These are phyloP conservation scores for Kuschelorhynchus macadamiae DNA, from an alignment of 2,888 invertebrate species.

Conservation along the genomic window DNA sequence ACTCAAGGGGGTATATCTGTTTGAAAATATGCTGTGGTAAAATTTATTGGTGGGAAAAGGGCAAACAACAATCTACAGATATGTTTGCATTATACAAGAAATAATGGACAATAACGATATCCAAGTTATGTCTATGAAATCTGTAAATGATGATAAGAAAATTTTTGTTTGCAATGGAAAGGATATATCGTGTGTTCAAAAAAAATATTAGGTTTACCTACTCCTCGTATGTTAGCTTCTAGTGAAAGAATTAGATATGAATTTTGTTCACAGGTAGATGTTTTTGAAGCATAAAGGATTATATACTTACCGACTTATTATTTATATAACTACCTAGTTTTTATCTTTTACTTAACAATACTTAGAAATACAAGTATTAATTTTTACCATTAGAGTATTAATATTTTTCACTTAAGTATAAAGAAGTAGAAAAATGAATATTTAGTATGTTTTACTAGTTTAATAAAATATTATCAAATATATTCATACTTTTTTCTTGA, in stretches of 20 bases:
- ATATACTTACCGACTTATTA: too few relatives aligned
- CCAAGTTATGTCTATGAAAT: background rate
- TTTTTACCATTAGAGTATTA: too few relatives aligned
- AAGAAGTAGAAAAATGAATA: too few relatives aligned
- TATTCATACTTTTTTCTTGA: too few relatives aligned
- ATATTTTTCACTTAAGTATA: too few relatives aligned
- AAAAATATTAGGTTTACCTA: constrained; percentile 6
- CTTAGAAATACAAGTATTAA: too few relatives aligned
- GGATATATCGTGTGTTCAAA: too few relatives aligned
- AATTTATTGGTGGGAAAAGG: constrained; percentile 10
- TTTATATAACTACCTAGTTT: too few relatives aligned
- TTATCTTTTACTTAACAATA: too few relatives aligned
- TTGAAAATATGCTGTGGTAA: constrained; percentile 6
- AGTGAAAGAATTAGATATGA: constrained; percentile 7
- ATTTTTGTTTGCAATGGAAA: too few relatives aligned
- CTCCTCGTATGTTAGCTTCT: background rate
- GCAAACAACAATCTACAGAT: constrained; percentile 1
- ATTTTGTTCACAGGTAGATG: constrained; percentile 14
- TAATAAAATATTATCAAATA: too few relatives aligned
- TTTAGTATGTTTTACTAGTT: too few relatives aligned
- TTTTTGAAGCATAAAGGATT: constrained; percentile 4
- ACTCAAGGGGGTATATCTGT: constrained; percentile 3
- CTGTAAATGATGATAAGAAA: background rate
- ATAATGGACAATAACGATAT: constrained; percentile 7
- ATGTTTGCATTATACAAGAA: constrained; percentile 10